phyloP scores from a whole-genome alignment of 2,113 vertebrate species.

The Odocoileus virginianus region DNA sequence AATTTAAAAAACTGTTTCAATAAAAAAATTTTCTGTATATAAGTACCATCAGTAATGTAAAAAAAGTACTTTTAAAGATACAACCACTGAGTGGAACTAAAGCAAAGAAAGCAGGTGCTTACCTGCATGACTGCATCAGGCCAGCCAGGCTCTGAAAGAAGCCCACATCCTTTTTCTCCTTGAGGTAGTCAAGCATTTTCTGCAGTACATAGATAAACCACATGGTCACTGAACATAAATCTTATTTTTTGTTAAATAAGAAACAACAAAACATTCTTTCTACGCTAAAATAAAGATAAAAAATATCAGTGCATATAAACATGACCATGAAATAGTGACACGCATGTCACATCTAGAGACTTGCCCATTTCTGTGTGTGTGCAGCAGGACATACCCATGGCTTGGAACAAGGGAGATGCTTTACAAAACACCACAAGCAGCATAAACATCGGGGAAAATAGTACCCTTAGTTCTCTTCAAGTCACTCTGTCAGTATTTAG shows the following conservation, averaged over 20 bases:
- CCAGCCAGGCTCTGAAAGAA: constrained; percentile 97
- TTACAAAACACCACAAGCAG: not conserved
- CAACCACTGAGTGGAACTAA: too few relatives aligned
- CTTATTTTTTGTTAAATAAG: not conserved
- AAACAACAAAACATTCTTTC: not conserved
- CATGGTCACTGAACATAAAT: not conserved
- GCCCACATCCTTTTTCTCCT: constrained; percentile 97
- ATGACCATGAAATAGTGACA: not conserved
- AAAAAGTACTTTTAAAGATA: not conserved
- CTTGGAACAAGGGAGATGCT: not conserved
- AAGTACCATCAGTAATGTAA: not conserved
- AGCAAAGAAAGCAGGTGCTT: constrained; percentile 43
- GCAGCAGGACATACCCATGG: rapidly evolving
- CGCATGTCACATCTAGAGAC: not conserved
- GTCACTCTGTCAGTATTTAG: not conserved
- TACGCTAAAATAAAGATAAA: not conserved
- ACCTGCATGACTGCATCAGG: constrained; percentile 98
- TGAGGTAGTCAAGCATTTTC: constrained; percentile 99
- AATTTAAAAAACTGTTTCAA: not conserved
- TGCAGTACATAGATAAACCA: constrained; percentile 74
- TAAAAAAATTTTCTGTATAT: not conserved
- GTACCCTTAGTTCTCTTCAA: not conserved
- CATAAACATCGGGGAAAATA: not conserved
- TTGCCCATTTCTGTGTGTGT: not conserved
- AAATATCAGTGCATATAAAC: not conserved